Conservation (phyloP, 1,140 invertebrate genomes). For the Sogatella furcifera region DNA sequence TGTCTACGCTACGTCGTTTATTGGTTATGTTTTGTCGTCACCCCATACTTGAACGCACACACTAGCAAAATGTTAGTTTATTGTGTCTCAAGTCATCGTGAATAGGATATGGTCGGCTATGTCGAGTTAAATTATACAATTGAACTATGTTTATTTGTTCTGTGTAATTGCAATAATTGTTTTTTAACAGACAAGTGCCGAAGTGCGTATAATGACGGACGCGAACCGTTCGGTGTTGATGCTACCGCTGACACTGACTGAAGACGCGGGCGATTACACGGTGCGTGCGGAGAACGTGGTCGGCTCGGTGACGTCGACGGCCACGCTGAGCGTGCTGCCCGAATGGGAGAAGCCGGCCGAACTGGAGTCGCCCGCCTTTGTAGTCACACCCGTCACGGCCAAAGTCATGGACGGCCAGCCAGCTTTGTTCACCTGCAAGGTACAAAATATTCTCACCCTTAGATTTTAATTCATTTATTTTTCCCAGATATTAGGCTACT, state of each 20-base stretch:
- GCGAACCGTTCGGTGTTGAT: slow-evolving; percentile 72
- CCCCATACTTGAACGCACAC: too few relatives aligned
- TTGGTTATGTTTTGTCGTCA: too few relatives aligned
- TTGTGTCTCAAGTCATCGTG: too few relatives aligned
- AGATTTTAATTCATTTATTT: slow-evolving; percentile 4
- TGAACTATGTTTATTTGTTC: too few relatives aligned
- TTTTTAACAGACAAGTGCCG: slow-evolving; percentile 42
- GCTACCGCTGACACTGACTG: slow-evolving; percentile 59
- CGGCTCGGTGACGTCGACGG: slow-evolving; percentile 74
- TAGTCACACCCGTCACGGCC: slow-evolving; percentile 53
- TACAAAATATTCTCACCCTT: too few relatives aligned
- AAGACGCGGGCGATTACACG: slow-evolving; percentile 67
- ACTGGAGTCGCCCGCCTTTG: slow-evolving; percentile 61
- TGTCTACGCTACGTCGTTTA: too few relatives aligned
- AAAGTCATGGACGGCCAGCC: slow-evolving; percentile 90
- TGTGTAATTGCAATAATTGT: too few relatives aligned
- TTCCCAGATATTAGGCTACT: too few relatives aligned
- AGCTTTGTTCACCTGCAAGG: slow-evolving; percentile 62
- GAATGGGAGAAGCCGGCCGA: slow-evolving; percentile 48
- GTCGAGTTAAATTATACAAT: too few relatives aligned
- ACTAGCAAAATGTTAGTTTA: too few relatives aligned
- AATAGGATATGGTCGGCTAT: too few relatives aligned
- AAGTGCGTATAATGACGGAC: slow-evolving; percentile 56
- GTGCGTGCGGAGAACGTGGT: slow-evolving; percentile 80
- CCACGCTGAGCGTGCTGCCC: slow-evolving; percentile 56